Evolutionary conservation across 1,140 invertebrate species (phyloP), one percentile per base, ranked within the genome.

Genomic region (Drosophila equinoxialis): DNA sequence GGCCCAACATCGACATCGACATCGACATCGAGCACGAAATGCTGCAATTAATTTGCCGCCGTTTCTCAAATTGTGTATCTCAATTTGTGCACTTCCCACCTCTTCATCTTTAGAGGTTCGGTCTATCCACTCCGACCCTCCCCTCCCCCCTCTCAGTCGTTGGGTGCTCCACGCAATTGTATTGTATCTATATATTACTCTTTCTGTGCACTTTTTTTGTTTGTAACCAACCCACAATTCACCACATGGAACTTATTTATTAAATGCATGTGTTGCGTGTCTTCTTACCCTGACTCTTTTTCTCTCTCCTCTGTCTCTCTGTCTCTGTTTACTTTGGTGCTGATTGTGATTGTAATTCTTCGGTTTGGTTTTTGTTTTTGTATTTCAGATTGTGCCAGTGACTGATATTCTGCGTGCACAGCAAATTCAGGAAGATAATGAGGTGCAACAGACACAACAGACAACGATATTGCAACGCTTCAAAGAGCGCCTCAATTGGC

Each of bases 401-500:
- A 76, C 68, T 76, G 91, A 92, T 76, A 92, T 92, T 59, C 69
- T 83, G 79, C 79, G 78, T 66, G 81, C 90, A 20, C 84, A 91
- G 77, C 71, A 86, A 48, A 73, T 87, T 63, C 77, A 90, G 75
- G 90, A 90, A 60, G 87, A 90, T 63, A 72, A 68, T 45, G 86
- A 91, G 57, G 69, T 71, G 48, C 86, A 74, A 48, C 83, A 81
- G 65, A 65, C 70, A 17, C 86, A 84, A 42, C 85, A 81, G 74
- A 62, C 72, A 8, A 75, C 72, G 64, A 81, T 72, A 57, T 61
- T 90, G 33, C 82, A 89, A 54, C 76, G 77, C 60, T 89, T 71
- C 66, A 92, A 92, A 92, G 64, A 92, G 91, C 75, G 81, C 74
- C 57, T 92, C 91, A 55, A 86, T 78, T 39, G 91, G 79, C 13